Evolutionary conservation across 1,140 invertebrate genomes (phyloP).

Genomic region (Heliconius nattereri): DNA sequence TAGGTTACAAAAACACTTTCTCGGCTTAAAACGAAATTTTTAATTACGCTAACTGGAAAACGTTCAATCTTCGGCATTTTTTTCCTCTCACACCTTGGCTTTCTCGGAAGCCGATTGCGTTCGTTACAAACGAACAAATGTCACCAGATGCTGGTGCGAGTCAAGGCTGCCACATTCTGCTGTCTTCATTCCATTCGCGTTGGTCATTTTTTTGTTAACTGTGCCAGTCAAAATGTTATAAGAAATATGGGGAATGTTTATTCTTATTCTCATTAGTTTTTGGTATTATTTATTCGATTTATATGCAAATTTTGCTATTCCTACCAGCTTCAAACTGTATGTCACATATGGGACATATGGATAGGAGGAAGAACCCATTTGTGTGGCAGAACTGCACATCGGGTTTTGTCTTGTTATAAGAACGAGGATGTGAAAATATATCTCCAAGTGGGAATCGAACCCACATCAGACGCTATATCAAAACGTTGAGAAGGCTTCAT

Average conservation of each 20-base stretch:
- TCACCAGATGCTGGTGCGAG: constrained; percentile 42
- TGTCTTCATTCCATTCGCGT: constrained; percentile 23
- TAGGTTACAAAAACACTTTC: neutral
- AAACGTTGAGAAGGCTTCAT: too few relatives aligned
- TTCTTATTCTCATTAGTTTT: neutral
- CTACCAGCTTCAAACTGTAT: too few relatives aligned
- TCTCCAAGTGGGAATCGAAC: too few relatives aligned
- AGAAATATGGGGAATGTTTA: neutral
- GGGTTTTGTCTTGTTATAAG: too few relatives aligned
- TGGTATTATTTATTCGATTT: too few relatives aligned
- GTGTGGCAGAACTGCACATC: too few relatives aligned
- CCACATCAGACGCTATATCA: too few relatives aligned
- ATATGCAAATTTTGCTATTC: too few relatives aligned
- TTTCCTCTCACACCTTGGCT: constrained; percentile 41
- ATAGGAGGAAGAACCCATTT: too few relatives aligned
- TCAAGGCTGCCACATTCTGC: constrained; percentile 32
- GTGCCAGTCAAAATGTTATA: neutral
- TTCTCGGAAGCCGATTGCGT: constrained; percentile 57
- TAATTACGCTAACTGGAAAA: constrained; percentile 22
- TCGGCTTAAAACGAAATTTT: neutral
- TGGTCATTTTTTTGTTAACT: constrained; percentile 18
- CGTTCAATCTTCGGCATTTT: constrained; percentile 17
- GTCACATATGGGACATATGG: too few relatives aligned
- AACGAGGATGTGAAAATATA: too few relatives aligned
- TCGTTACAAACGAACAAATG: constrained; percentile 52